A percentile compares a stretch with the other conserved stretches of the same genome.
phyloP scores from a whole-genome alignment of 2,797 vertebrate species.

The Parambassis ranga region DNA sequence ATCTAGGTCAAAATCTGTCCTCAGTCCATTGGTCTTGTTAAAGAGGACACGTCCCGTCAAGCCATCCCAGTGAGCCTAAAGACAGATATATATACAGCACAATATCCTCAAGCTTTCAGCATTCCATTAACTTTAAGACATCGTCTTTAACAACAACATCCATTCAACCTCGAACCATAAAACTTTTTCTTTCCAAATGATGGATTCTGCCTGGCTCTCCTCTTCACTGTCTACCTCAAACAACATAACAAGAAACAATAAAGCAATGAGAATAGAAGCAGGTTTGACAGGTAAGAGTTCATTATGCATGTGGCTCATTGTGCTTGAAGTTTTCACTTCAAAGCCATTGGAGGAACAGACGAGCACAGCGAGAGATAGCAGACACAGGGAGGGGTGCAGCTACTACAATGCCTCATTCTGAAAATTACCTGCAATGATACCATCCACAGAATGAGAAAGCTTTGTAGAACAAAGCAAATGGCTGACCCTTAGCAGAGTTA shows the following conservation, averaged over 20 bases:
- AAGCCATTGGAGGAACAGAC: slow-evolving; percentile 69
- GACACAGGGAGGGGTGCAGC: slow-evolving; percentile 40
- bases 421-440: slow-evolving; percentile 76
- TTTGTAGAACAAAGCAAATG: slow-evolving; percentile 67
- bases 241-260: slow-evolving; percentile 69
- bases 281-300: slow-evolving; percentile 75
- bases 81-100: slow-evolving; percentile 25
- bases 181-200: slow-evolving; percentile 57
- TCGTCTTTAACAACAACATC: slow-evolving; percentile 39
- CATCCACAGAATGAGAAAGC: slow-evolving; percentile 65
- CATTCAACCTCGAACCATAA: slow-evolving; percentile 26
- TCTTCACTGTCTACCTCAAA: slow-evolving; percentile 47
- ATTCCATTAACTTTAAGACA: slow-evolving; percentile 49
- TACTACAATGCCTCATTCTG: slow-evolving; percentile 63
- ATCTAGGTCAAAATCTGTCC: slow-evolving; percentile 97
- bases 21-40: slow-evolving; percentile 95
- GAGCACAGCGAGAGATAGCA: slow-evolving; percentile 58
- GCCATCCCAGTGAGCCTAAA: slow-evolving; percentile 96
- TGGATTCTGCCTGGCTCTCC: slow-evolving; percentile 51
- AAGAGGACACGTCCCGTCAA: slow-evolving; percentile 96
- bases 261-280: slow-evolving; percentile 48
- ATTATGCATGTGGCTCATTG: slow-evolving; percentile 75
- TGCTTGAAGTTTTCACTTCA: slow-evolving; percentile 77
- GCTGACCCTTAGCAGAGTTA: slow-evolving; percentile 67
- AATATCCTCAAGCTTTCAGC: slow-evolving; percentile 17